Base-by-base conservation (phyloP, 1,140 invertebrate genomes). In the Brachionus koreanus region DNA sequence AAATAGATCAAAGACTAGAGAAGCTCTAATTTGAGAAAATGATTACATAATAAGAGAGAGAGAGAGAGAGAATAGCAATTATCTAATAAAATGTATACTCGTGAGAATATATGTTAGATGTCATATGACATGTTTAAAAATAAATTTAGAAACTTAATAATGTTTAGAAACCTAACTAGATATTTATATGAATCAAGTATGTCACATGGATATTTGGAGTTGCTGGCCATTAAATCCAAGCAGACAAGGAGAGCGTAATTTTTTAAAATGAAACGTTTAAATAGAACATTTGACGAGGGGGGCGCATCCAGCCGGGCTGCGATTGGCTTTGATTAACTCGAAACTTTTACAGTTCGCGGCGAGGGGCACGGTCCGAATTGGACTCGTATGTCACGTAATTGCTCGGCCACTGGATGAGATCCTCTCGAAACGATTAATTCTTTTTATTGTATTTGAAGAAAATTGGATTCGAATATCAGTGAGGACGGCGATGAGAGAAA, bases 331-430 rank as follows among this genome's bases (percentile, higher is more conserved):
- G 49, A 57, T 57, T 57, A 57, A 57, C 49, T 57, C 1, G 19
- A 57, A 25, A 57, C 49, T 25, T 57, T 57, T 23, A 57, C 49
- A 57, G 49, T 19, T 57, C 49, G 16, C 49, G 5, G 49, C 19
- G 6, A 52, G 49, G 5, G 49, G n/a, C 49, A 13, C 49, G 16
- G 13, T 57, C 19, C 49, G n/a, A 57, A 57, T 57, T 57, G 49
- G 49, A 57, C 49, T 57, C 49, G 49, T 57, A 57, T 57, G 49
- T 57, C 49, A 57, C 49, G 49, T 57, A 57, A 57, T 57, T 57
- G 49, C 49, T 25, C 49, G 49, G 63, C 33, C 13, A 37, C n/a
- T 65, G 63, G 63, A 5, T 33, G 63, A 29, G 63, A 65, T 19
- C 49, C 49, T 57, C 49, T 57, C 49, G n/a, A 57, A 57, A 23